Evolutionary conservation across 2,113 vertebrate species (phyloP).

Genomic region (Philantomba maxwellii): DNA sequence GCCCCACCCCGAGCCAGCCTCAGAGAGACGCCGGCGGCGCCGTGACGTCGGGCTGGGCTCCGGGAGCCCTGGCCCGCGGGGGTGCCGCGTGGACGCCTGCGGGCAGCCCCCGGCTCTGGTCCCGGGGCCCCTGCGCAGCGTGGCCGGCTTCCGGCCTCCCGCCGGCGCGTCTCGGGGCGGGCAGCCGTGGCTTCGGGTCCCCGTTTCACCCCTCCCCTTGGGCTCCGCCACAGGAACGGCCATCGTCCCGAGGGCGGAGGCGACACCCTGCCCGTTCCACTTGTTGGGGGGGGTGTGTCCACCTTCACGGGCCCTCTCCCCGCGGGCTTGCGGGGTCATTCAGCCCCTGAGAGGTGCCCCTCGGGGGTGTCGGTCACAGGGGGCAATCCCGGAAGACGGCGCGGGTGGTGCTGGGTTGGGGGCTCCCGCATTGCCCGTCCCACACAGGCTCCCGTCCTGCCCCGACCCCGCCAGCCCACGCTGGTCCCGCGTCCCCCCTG

Average conservation of each 20-base stretch:
- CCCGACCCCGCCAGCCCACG: rapidly evolving
- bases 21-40: rapidly evolving
- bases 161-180: rapidly evolving
- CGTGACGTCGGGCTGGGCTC: not conserved
- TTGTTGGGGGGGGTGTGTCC: rapidly evolving
- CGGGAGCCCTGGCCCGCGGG: rapidly evolving
- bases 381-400: rapidly evolving
- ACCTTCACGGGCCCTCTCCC: rapidly evolving
- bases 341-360: rapidly evolving
- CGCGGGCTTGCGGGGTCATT: rapidly evolving
- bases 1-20: not conserved
- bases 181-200: not conserved
- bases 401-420: rapidly evolving
- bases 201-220: rapidly evolving
- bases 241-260: rapidly evolving
- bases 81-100: not conserved
- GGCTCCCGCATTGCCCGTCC: rapidly evolving
- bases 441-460: not conserved
- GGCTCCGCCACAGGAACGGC: rapidly evolving
- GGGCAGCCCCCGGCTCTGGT: not conserved
- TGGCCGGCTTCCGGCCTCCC: rapidly evolving
- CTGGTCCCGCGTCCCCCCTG: not conserved
- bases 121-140: rapidly evolving
- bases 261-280: not conserved
- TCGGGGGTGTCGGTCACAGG: rapidly evolving